Base-by-base conservation (phyloP, 2,113 vertebrate species). In the Bambusicola thoracicus region DNA sequence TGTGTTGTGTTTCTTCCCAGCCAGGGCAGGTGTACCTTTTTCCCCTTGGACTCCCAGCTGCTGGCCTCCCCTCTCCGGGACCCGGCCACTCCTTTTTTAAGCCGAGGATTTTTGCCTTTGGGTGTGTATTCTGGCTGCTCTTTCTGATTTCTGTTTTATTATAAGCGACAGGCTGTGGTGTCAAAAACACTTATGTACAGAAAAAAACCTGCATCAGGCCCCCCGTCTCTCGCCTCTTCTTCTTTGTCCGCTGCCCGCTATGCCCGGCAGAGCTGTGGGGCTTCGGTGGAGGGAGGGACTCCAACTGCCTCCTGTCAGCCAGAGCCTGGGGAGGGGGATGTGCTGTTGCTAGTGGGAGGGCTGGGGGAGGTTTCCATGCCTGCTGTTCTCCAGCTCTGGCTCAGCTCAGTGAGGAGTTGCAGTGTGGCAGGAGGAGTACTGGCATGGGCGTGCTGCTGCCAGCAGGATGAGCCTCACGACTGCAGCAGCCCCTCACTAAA, bases 101-200 rank as follows among this genome's bases (percentile, higher is more conserved):
- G 80, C 93, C 91, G 68, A 96, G 95, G 97, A 90, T 43, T 93
- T 97, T 96, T 86, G 96, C 97, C 97, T 97, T 97, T 93, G 94
- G 97, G 96, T 97, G 96, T 98, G 95, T 97, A 96, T 96, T 97
- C 96, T 97, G 94, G 97, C 97, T 98, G 97, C 97, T 97, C 91
- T 96, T 96, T 95, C 91, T 82, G 95, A 96, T 96, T 97, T 96
- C 90, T 97, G 97, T 97, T 98, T 98, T 97, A 85, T 97, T 98
- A 96, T 96, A 96, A 97, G 95, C 97, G 89, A 97, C 95, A 96
- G 94, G 97, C 98, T 98, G 96, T 97, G 97, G 97, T 97, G 97
- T 98, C 97, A 97, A 98, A 97, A 98, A 98, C 97, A 97, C 97
- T 98, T 97, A 97, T 98, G 96, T 97, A 98, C 97, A 97, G 97